A percentile compares a stretch with the other conserved stretches of the same genome.
Evolutionary conservation across 2,797 vertebrate genomes (phyloP).

Genomic region (Lacerta agilis): DNA sequence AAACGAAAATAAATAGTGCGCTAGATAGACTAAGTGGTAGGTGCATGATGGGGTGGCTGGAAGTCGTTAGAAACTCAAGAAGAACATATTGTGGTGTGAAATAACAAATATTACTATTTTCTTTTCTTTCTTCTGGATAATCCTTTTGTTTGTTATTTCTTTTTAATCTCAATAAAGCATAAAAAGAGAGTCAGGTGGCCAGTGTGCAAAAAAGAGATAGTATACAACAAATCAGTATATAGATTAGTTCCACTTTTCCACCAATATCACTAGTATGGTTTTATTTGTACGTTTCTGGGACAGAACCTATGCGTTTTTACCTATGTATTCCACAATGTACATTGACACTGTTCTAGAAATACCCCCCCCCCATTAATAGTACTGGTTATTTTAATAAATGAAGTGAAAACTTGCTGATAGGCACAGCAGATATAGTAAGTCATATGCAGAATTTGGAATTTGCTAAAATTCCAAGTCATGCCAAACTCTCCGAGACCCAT

Average conservation of each 20-base stretch:
- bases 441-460: background rate
- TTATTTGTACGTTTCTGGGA: background rate
- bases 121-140: no score
- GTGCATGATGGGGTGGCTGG: no score
- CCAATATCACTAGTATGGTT: background rate
- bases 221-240: background rate
- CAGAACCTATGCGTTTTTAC: background rate
- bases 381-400: background rate
- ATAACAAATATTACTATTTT: no score
- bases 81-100: no score
- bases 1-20: no score
- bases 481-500: background rate
- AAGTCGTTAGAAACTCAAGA: no score
- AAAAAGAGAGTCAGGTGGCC: conserved; percentile 31
- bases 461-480: background rate
- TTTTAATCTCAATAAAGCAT: no score
- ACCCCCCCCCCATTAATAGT: no score
- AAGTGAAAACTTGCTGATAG: background rate
- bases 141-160: no score
- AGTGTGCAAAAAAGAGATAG: background rate
- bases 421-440: background rate
- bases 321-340: background rate
- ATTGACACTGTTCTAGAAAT: background rate
- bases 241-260: background rate
- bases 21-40: no score